Evolutionary conservation across 2,888 invertebrate species (phyloP).

Genomic region (Acleris cristana): DNA sequence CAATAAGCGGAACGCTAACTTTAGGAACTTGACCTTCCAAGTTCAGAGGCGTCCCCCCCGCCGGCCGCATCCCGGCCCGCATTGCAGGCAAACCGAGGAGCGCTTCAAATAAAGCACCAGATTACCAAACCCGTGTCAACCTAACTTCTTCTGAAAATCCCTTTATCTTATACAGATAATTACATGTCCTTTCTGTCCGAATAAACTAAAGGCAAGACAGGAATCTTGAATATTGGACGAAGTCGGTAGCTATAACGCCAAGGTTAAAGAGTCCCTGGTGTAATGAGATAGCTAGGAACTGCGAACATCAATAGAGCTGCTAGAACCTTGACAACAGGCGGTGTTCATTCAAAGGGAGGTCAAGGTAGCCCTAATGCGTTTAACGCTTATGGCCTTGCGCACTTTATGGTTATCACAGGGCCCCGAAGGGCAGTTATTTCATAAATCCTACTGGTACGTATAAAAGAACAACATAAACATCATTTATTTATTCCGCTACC

Average conservation of each 20-base stretch:
- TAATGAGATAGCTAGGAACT: conserved; percentile 49
- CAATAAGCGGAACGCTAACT: conserved; percentile 66
- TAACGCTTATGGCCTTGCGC: conserved; percentile 60
- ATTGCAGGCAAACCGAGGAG: conserved; percentile 77
- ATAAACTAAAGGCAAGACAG: conserved; percentile 38
- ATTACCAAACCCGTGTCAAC: conserved; percentile 51
- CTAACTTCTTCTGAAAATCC: conserved; percentile 43
- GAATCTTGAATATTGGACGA: conserved; percentile 30
- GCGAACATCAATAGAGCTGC: conserved; percentile 56
- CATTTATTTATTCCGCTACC: background rate
- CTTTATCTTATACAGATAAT: conserved; percentile 44
- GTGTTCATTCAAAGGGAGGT: conserved; percentile 58
- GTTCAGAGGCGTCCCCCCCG: conserved; percentile 58
- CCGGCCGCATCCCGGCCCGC: conserved; percentile 64
- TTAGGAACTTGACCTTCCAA: conserved; percentile 76
- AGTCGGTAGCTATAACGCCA: conserved; percentile 57
- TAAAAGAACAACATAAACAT: conserved; percentile 8
- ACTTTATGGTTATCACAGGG: conserved; percentile 64
- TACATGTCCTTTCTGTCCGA: conserved; percentile 14
- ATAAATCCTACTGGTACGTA: conserved; percentile 54
- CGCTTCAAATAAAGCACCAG: conserved; percentile 59
- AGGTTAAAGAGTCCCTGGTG: conserved; percentile 49
- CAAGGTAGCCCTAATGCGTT: conserved; percentile 69
- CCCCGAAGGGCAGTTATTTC: conserved; percentile 51
- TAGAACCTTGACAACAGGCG: conserved; percentile 63